Conservation (phyloP, 2,113 vertebrate genomes). For the Anarhynchus alexandrinus region DNA sequence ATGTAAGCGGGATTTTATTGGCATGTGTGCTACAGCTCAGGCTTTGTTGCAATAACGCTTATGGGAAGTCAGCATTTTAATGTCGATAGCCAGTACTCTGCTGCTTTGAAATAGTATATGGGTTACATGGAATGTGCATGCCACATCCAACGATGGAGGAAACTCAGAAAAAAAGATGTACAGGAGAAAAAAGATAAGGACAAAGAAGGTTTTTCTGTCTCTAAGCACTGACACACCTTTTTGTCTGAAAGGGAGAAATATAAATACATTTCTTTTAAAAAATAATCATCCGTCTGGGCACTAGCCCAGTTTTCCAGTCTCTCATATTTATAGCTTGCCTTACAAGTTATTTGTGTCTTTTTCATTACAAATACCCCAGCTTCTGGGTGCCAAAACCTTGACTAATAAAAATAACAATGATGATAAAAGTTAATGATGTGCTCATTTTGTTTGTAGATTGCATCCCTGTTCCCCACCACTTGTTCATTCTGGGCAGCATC, state of each 20-base stretch:
- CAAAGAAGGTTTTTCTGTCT: background rate
- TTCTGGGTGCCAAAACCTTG: background rate
- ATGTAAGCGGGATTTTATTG: background rate
- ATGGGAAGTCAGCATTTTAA: background rate
- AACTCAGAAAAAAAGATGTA: background rate
- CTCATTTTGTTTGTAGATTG: background rate
- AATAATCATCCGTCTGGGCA: background rate
- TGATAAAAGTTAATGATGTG: background rate
- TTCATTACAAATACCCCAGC: background rate
- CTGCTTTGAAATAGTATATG: background rate
- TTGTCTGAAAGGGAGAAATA: background rate
- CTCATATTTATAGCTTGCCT: background rate
- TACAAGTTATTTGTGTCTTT: background rate
- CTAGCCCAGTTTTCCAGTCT: conserved; percentile 20
- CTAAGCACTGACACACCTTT: background rate
- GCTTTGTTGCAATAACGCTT: background rate
- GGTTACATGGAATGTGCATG: background rate
- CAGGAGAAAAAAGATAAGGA: background rate
- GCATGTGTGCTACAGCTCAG: background rate
- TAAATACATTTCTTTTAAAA: background rate
- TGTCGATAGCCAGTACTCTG: background rate
- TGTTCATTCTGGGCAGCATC: background rate
- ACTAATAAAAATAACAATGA: conserved; percentile 36
- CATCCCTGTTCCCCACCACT: background rate
- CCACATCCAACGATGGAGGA: background rate